Conservation (phyloP, 92 coral and sea anemone genomes). For the Phenganax subtilis region DNA sequence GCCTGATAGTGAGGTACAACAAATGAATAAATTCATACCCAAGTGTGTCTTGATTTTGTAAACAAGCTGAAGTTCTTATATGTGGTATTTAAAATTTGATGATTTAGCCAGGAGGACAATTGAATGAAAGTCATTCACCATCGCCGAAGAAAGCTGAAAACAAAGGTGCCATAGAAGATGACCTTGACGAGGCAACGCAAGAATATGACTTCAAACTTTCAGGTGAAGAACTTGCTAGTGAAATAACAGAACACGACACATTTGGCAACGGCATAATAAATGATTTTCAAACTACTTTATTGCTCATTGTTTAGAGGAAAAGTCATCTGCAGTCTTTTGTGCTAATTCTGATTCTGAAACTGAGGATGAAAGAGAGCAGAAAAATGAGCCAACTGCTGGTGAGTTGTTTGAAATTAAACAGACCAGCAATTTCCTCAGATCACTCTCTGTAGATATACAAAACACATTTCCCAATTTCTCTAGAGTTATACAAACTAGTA, state of each 20-base stretch:
- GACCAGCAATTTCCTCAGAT: not conserved
- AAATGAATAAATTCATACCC: not conserved
- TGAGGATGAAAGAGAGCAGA: slow-evolving; percentile 52
- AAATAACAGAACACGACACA: too few relatives aligned
- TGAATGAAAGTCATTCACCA: not conserved
- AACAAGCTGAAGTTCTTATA: not conserved
- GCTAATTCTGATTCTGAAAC: slow-evolving; percentile 93
- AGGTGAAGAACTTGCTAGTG: slow-evolving; percentile 31
- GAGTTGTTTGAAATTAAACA: not conserved
- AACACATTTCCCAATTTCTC: not conserved
- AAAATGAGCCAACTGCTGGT: not conserved
- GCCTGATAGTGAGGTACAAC: slow-evolving; percentile 52
- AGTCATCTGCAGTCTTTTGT: slow-evolving; percentile 45
- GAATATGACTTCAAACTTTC: slow-evolving; percentile 17
- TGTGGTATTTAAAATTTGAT: not conserved
- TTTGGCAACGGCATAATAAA: not conserved
- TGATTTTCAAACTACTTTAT: not conserved
- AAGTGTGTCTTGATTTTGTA: not conserved
- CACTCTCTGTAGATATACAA: not conserved
- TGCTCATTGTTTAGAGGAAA: not conserved
- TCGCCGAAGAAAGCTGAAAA: not conserved
- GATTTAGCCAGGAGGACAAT: slow-evolving; percentile 3
- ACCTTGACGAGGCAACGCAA: slow-evolving; percentile 20
- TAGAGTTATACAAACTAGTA: too few relatives aligned
- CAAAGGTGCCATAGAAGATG: not conserved